Base-by-base conservation (phyloP, 2,888 invertebrate species). In the Drosophila formosana region DNA sequence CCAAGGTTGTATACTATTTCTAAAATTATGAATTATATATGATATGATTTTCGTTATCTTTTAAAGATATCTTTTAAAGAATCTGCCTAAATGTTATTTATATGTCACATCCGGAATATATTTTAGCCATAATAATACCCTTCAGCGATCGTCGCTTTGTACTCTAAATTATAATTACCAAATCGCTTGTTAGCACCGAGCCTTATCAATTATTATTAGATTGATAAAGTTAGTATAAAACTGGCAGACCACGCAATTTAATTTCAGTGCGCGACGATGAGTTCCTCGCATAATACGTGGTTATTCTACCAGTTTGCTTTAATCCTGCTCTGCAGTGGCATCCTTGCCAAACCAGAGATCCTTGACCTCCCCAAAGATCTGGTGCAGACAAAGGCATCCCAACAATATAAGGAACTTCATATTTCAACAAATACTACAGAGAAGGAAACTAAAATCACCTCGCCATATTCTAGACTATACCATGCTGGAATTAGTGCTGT, bases 211-310 rank as follows among this genome's bases (percentile, higher is more conserved):
- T 23, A 23, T 5, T n/a, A 43, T 0, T 5, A 7, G 3, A 18
- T 18, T 30, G 28, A 23, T 30, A 13, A 9, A 18, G 4, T 2
- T 28, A 28, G 2, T 41, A 53, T 32, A 55, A 43, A 43, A 5
- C 7, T 8, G 1, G 8, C 23, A 0, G n/a, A 13, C 55, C 25
- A 8, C 4, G 4, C 4, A 11, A n/a, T 2, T 34, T 0, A 13
- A 9, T 56, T 56, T 18, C 46, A 56, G 56, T 56, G 30, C 13
- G 13, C 11, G 13, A 46, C 13, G 7, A 56, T 56, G 46, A 26
- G n/a, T 26, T n/a, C 9, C 13, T 46, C 46, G 7, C 26, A 34
- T 25, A 23, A 34, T 25, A 32, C 46, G n/a, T 46, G 56, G 25
- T 18, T 18, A 1, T 18, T 18, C 18, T 25, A 25, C 25, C 45